Evolutionary conservation across 1,140 invertebrate species (phyloP), one percentile per base, ranked within the genome.

Genomic region (Diabrotica undecimpunctata): DNA sequence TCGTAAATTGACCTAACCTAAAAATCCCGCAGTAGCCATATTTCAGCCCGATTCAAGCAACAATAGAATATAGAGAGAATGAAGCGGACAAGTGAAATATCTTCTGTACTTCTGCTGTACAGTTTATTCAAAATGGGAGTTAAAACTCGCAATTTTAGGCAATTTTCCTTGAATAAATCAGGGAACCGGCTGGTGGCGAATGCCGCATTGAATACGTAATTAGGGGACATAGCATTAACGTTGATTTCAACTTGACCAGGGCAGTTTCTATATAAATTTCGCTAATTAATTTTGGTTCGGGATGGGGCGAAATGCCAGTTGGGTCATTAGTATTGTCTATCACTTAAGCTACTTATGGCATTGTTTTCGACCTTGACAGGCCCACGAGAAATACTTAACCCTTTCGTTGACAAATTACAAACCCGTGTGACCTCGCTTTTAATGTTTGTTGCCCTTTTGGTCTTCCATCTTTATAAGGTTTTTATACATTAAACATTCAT

Each of bases 251-350:
- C 54, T 69, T 69, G 66, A 61, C 63, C 59, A 25, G 66, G 66
- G 58, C 63, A 46, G 66, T 62, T 63, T 61, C 61, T 59, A 54
- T 66, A 69, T 69, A 69, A 69, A 69, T 69, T 69, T 64, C 61
- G 66, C 64, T 66, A 69, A 69, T 69, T 69, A 69, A 69, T 69
- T 69, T 69, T 64, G 64, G 64, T 37, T 52, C 14, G 67, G 64
- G 67, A 66, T 63, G 62, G 66, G 66, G 57, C 64, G 62, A 50
- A 60, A 68, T 65, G 66, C 65, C 58, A 46, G 41, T 46, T n/a
- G 41, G n/a, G n/a, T 46, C 41, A 46, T 46, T 46, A 46, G n/a
- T 46, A 46, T 46, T 46, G n/a, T 46, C 41, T 46, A 46, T 46
- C 41, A 46, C n/a, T 46, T 46, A 46, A 46, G 41, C 41, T 46